These are phyloP conservation scores for Chrysogorgia sp. DNA, from an alignment of 92 coral and sea anemone genomes.

Conservation along the genomic window DNA sequence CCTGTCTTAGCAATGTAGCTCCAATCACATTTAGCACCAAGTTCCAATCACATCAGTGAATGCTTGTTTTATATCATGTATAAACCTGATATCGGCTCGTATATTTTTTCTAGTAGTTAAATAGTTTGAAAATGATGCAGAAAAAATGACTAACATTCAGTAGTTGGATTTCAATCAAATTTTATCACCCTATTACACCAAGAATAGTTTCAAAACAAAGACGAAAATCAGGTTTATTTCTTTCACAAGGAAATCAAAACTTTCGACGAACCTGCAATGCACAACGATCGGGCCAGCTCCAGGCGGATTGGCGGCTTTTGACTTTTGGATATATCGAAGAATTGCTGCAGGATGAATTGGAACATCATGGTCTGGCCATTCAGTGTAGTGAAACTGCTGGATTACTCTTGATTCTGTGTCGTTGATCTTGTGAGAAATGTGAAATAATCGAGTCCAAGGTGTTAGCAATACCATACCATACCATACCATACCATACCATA, in stretches of 20 bases:
- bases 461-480: background rate
- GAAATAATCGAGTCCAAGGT: background rate
- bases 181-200: too few species aligned
- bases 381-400: slow-evolving; percentile 88
- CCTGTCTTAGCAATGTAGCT: too few species aligned
- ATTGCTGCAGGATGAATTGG: slow-evolving; percentile 81
- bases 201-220: too few species aligned
- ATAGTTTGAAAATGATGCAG: too few species aligned
- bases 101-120: too few species aligned
- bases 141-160: too few species aligned
- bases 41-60: too few species aligned
- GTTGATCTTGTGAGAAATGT: slow-evolving; percentile 45
- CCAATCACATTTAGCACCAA: too few species aligned
- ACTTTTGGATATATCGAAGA: slow-evolving; percentile 73
- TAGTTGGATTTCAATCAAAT: too few species aligned
- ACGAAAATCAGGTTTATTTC: too few species aligned
- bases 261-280: slow-evolving; percentile 82
- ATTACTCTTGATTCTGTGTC: slow-evolving; percentile 82
- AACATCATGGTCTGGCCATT: slow-evolving; percentile 99
- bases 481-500: background rate
- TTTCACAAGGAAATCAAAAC: background rate
- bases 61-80: too few species aligned
- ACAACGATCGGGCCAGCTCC: slow-evolving; percentile 91
- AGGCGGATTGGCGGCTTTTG: slow-evolving; percentile 70
- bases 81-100: too few species aligned